Base-by-base conservation (phyloP, 53 echinoderm and acorn worm genomes). In the Luidia sarsii region DNA sequence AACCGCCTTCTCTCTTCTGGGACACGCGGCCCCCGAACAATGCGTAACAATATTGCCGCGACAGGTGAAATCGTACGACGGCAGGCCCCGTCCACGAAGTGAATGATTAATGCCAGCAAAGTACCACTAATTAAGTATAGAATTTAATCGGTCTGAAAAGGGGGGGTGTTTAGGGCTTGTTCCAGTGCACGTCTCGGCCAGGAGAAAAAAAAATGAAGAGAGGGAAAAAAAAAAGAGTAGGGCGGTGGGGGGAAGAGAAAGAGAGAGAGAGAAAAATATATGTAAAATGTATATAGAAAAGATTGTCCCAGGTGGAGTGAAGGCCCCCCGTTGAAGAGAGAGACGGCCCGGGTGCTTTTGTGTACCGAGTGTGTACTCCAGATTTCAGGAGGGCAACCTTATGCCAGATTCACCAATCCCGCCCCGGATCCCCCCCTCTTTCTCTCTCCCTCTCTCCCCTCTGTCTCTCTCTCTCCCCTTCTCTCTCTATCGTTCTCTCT, bases 21-120 rank as follows among this genome's bases (percentile, higher is more conserved):
- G 84, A 83, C 91, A 70, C 71, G 79, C 91, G 91, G 64, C 84
- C 51, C 55, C 28, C 41, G 79, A 91, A 91, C 91, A 91, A 91
- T 91, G 74, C 79, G 54, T 87, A 71, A 87, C 79, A 87, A 91
- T 65, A 81, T 72, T 65, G 69, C 79, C 29, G 48, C 71, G 91
- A 75, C 91, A 91, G 91, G 91, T 91, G 91, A 84, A 91, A 72
- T 64, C 77, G 36, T 77, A 46, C 61, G 61, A 46, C 77, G 77
- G 77, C 61, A 46, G 77, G 77, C 77, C 18, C n/a, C 61, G 38
- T 39, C 77, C 59, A 77, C 50, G 59, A 77, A 77, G 87, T 88
- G 87, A 91, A 91, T 87, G 87, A 91, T 91, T 91, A 88, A 91
- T 91, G 91, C 87, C 72, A 52, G 71, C 83, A 87, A 91, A 91